These are phyloP conservation scores for Rhizomys pruinosus DNA, from an alignment of 2,113 vertebrate genomes.

Conservation along the genomic window DNA sequence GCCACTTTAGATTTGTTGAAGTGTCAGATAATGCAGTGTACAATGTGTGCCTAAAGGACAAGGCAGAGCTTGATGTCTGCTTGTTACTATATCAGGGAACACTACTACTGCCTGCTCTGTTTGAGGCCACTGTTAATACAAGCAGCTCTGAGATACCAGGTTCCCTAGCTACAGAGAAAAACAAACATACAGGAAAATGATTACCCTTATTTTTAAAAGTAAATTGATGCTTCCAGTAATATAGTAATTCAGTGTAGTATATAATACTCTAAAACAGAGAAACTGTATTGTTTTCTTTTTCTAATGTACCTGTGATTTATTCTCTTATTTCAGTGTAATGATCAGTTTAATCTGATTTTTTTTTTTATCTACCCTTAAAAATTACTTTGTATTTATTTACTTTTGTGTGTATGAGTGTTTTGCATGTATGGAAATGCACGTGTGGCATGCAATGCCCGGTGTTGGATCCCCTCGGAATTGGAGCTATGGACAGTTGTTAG, in stretches of 20 bases:
- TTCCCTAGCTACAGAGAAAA: not conserved
- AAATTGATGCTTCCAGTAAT: constrained; percentile 1
- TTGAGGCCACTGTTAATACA: no score
- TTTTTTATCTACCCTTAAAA: not conserved
- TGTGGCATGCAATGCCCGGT: no score
- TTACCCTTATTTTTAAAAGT: not conserved
- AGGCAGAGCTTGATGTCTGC: not conserved
- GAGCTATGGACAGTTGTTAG: no score
- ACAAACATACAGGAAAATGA: not conserved
- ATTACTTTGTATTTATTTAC: no score
- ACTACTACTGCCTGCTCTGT: not conserved
- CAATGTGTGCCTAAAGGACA: no score
- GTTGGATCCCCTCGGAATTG: no score
- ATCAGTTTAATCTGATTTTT: not conserved
- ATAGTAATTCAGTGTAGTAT: not conserved
- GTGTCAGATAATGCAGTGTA: no score
- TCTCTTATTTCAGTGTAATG: not conserved
- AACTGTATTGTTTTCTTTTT: not conserved
- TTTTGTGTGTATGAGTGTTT: no score
- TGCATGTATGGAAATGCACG: no score
- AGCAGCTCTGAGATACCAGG: not conserved
- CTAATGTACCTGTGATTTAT: not conserved
- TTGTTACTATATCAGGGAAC: not conserved
- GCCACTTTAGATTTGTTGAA: not conserved
- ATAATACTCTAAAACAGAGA: not conserved